phyloP scores from a whole-genome alignment of 2,113 vertebrate species.

The Aptenodytes forsteri region DNA sequence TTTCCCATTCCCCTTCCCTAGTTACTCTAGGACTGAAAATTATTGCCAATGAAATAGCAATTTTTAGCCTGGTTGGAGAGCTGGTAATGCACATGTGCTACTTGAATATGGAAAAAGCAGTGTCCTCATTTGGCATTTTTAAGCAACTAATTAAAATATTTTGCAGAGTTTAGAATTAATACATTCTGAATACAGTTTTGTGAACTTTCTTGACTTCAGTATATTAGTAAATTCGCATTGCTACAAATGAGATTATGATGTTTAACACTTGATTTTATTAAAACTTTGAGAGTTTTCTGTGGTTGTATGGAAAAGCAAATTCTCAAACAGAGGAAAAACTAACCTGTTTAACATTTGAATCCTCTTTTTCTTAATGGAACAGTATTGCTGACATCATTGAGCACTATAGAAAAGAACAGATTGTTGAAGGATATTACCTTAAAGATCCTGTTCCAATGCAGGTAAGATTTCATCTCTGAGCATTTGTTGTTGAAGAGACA shows the following conservation, averaged over 20 bases:
- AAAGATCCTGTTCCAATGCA: constrained; percentile 95
- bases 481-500: neutral
- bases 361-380: constrained; percentile 59
- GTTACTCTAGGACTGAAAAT: neutral
- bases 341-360: neutral
- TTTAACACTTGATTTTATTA: neutral
- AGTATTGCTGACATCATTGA: constrained; percentile 98
- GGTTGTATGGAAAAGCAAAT: neutral
- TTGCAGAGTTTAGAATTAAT: neutral
- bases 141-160: neutral
- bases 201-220: constrained; percentile 6
- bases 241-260: neutral
- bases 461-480: constrained; percentile 70
- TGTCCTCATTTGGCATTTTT: neutral
- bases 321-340: neutral
- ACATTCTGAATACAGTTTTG: neutral
- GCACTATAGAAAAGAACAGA: constrained; percentile 98
- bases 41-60: neutral
- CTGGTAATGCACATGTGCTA: neutral
- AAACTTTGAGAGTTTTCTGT: neutral
- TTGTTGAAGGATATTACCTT: constrained; percentile 96
- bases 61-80: neutral
- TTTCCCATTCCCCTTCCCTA: neutral
- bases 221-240: neutral
- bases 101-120: neutral